Base-by-base conservation (phyloP, 2,888 invertebrate species). In the Odiellus spinosus region DNA sequence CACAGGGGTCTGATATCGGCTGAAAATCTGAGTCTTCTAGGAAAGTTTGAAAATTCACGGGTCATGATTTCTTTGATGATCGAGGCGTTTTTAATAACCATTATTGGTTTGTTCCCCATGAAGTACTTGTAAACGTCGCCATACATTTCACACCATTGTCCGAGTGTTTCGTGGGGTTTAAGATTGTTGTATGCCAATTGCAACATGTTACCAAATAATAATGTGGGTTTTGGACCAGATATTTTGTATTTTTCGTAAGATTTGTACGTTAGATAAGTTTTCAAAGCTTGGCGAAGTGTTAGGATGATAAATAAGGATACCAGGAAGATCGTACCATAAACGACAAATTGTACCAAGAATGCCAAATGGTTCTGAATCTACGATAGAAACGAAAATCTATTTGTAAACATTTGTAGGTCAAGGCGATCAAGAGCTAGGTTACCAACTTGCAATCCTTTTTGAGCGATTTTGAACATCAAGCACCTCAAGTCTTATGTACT, bases 41-140 rank as follows among this genome's bases (percentile, higher is more conserved):
- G 52, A 45, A 62, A 64, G 20, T 55, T 53, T 14, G 59, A 52
- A 12, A 60, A 60, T 26, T 61, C 59, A 44, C 56, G 60, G 3
- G 64, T 57, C 34, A 63, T 54, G 14, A 63, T 52, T 19, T 63
- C 53, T 42, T 60, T 59, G 35, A 21, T 32, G 15, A 45, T 11
- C 3, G 44, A 36, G n/a, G 45, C 17, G 45, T 52, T 42, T 3
- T 33, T 42, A 14, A 47, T 33, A 8, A 52, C 35, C 10, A 52
- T 17, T 11, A 19, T 12, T 10, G 49, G 44, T 47, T 21, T 21
- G 14, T 49, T 42, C 12, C 46, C 49, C 20, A 43, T 33, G 38
- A 38, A 49, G 36, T 43, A 53, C 3, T 51, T 49, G 38, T 49
- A 47, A 39, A 39, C 20, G n/a, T 49, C 38, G 1, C 51, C 53